These are phyloP conservation scores for Zelleria hepariella DNA, from an alignment of 2,888 invertebrate species.

Conservation along the genomic window DNA sequence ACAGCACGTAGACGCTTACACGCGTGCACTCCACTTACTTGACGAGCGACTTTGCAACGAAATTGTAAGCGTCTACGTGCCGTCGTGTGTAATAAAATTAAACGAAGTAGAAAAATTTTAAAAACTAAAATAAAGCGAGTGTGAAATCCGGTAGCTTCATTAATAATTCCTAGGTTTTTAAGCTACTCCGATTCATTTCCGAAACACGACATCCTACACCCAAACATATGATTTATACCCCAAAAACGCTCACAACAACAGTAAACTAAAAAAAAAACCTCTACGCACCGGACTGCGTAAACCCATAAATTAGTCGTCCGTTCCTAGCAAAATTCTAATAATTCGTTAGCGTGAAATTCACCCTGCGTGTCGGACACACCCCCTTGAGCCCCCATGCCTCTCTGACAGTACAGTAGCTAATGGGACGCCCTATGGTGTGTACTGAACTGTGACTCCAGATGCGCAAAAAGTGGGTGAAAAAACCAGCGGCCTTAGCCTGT, in stretches of 20 bases:
- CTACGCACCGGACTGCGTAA: neutral
- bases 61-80: too few species aligned
- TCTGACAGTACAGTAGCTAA: slow-evolving; percentile 20
- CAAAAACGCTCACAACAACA: slow-evolving; percentile 7
- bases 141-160: too few species aligned
- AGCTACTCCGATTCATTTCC: neutral
- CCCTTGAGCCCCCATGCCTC: slow-evolving; percentile 27
- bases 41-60: too few species aligned
- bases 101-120: too few species aligned
- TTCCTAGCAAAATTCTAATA: slow-evolving; percentile 36
- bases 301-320: neutral
- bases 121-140: too few species aligned
- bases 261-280: neutral
- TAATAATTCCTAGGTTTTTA: too few species aligned
- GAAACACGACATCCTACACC: neutral
- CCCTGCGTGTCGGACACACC: slow-evolving; percentile 32
- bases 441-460: slow-evolving; percentile 11
- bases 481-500: too few species aligned
- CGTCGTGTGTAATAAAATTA: too few species aligned
- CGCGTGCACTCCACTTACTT: too few species aligned
- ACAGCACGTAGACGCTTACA: too few species aligned
- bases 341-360: slow-evolving; percentile 60
- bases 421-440: slow-evolving; percentile 12
- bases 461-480: slow-evolving; percentile 2
- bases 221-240: neutral